These are phyloP conservation scores for Taurulus bubalis DNA, from an alignment of 2,113 vertebrate species.

Conservation along the genomic window DNA sequence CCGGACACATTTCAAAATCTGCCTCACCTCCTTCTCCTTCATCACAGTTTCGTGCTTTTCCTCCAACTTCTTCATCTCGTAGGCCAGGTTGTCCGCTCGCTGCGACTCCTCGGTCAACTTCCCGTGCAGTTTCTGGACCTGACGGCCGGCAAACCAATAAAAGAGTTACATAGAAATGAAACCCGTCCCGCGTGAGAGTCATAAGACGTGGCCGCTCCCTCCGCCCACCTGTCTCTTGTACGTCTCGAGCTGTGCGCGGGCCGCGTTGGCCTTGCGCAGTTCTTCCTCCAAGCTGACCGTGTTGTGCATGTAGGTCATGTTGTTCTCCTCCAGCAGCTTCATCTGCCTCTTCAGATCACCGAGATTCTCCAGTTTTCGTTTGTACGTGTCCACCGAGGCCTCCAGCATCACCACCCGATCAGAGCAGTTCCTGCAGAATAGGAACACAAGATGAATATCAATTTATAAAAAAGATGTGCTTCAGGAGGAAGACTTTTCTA, in stretches of 20 bases:
- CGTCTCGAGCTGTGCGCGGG: constrained; percentile 92
- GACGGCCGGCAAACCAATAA: constrained; percentile 17
- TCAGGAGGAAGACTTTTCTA: neutral
- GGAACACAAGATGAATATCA: neutral
- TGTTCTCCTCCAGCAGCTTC: constrained; percentile 95
- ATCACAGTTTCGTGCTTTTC: constrained; percentile 92
- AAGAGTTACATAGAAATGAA: neutral
- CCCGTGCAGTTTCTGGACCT: constrained; percentile 95
- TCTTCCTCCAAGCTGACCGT: constrained; percentile 96
- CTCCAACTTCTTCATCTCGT: constrained; percentile 93
- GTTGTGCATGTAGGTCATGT: constrained; percentile 97
- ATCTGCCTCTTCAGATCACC: constrained; percentile 94
- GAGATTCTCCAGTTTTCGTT: constrained; percentile 95
- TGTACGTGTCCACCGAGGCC: constrained; percentile 92
- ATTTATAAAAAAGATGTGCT: neutral
- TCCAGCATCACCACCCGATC: constrained; percentile 95
- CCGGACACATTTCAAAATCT: constrained; percentile 1
- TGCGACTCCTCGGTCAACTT: constrained; percentile 94
- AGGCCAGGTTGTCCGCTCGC: constrained; percentile 93
- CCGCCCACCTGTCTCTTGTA: constrained; percentile 92
- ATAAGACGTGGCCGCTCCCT: neutral
- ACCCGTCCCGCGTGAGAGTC: neutral
- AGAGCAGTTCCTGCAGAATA: constrained; percentile 82
- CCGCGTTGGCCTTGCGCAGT: constrained; percentile 94
- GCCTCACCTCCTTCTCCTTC: constrained; percentile 94